Evolutionary conservation across 2,797 vertebrate genomes (phyloP), one percentile per base, ranked within the genome.

Genomic region (Sebastes matsubarae): DNA sequence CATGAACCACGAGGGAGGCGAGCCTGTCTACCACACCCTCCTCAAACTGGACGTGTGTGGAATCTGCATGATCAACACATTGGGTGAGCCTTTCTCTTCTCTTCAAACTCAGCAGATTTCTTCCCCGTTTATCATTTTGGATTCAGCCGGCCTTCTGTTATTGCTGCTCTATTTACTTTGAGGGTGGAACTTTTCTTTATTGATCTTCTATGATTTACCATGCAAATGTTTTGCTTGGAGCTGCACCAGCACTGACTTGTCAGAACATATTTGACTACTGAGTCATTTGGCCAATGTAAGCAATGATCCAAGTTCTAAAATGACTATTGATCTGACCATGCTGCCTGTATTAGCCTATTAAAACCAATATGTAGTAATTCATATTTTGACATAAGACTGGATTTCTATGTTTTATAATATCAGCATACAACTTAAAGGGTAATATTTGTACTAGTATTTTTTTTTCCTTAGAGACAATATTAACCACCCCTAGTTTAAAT

Each of bases 1-100:
- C 94, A 98, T 98, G 97, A 98, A 97, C 96, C 97, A 98, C 34
- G 96, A 97, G 92, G 97, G 97, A 0, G 97, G 97, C 3, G 97
- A 97, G 67, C 88, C 95, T 0, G 96, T 98, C 86, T 98, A 98
- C 88, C 95, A 97, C 92, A 97, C 96, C 59, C 96, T 98, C 72
- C 97, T 98, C 57, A 97, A 97, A 20, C 96, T 98, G 6, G 97
- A 98, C 87, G 97, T 98, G 96, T 98, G 97, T 50, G 97, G 97
- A 20, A 97, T 98, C 94, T 98, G 97, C 91, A 97, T 97, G 90
- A 97, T 98, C 94, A 98, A 97, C 94, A 98, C 97, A 0, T 93
- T 98, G 77, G 97, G 97, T 98, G 73, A 94, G 88, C 25, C 22
- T 16, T 4, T 52, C 50, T 10, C 50, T 52, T 52, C 50, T 46